These are phyloP conservation scores for Catocala fraxini DNA, from an alignment of 2,888 invertebrate species.

Conservation along the genomic window DNA sequence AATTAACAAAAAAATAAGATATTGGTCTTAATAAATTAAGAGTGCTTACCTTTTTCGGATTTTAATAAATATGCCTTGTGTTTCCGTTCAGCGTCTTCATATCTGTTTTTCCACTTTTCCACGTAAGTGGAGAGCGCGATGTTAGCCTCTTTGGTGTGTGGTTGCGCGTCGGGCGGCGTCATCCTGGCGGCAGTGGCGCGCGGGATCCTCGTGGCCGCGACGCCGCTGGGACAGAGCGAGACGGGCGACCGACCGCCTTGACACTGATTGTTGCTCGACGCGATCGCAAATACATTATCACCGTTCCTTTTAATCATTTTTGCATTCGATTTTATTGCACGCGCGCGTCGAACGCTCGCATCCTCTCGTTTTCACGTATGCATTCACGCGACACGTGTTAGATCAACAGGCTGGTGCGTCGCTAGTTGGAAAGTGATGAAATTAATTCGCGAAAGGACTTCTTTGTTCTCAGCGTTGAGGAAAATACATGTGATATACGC, in stretches of 20 bases:
- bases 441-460: constrained; percentile 67
- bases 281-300: constrained; percentile 87
- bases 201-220: constrained; percentile 82
- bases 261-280: constrained; percentile 85
- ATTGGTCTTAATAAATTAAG: constrained; percentile 43
- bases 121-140: constrained; percentile 84
- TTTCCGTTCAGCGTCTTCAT: constrained; percentile 91
- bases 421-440: constrained; percentile 64
- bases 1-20: constrained; percentile 57
- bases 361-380: constrained; percentile 78
- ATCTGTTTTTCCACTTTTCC: constrained; percentile 90
- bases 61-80: constrained; percentile 90
- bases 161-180: constrained; percentile 85
- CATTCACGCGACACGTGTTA: constrained; percentile 73
- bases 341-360: constrained; percentile 77
- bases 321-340: constrained; percentile 81
- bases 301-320: constrained; percentile 87
- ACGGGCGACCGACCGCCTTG: constrained; percentile 80
- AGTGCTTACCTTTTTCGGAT: constrained; percentile 90
- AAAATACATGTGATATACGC: constrained; percentile 73
- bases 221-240: constrained; percentile 77
- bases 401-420: constrained; percentile 83
- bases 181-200: constrained; percentile 84
- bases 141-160: constrained; percentile 81
- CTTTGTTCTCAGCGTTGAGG: constrained; percentile 83